Evolutionary conservation across 2,888 invertebrate species (phyloP), one percentile per base, ranked within the genome.

Genomic region (Melikaiella ostensackeni): DNA sequence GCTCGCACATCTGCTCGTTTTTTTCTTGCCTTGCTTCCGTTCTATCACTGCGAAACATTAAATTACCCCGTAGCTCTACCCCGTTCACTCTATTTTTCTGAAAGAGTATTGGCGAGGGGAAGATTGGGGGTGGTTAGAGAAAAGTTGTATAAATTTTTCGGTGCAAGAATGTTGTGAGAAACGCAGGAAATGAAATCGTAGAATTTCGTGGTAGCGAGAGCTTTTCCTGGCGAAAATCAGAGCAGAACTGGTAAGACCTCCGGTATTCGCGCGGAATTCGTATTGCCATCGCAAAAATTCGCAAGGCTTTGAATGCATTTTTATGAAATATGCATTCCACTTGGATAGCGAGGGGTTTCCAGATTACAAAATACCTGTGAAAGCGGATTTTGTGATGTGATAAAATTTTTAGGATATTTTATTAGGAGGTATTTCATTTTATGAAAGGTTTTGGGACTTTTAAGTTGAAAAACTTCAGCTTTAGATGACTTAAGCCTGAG

Each of bases 151-250:
- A 33, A n/a, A 33, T 70, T 70, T 50, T 70, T 70, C 30, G 11
- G 13, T 50, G 30, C 50, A 70, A 50, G 30, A 33, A 70, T 50
- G 27, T 70, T 50, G 27, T 50, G 11, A 16, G 50, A 70, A 70
- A 70, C 30, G 46, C 27, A 30, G 50, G 70, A 70, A 50, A 70
- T 70, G 50, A 70, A 70, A 50, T 70, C 46, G 50, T 70, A 70
- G 46, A 70, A 70, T 50, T 50, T 70, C 50, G 0, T 19, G 11
- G 46, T 24, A 46, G 16, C 19, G 42, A 27, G 42, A 66, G 38
- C 35, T n/a, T 24, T 64, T 64, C 24, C 16, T 38, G 2, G 13
- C 24, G 35, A 64, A 64, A 64, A 64, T 64, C 64, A 24, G 38
- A 24, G 38, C 63, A 35, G 24, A 13, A 21, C 38, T 64, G 63